Base-by-base conservation (phyloP, 2,888 invertebrate genomes). In the Trisateles emortualis region DNA sequence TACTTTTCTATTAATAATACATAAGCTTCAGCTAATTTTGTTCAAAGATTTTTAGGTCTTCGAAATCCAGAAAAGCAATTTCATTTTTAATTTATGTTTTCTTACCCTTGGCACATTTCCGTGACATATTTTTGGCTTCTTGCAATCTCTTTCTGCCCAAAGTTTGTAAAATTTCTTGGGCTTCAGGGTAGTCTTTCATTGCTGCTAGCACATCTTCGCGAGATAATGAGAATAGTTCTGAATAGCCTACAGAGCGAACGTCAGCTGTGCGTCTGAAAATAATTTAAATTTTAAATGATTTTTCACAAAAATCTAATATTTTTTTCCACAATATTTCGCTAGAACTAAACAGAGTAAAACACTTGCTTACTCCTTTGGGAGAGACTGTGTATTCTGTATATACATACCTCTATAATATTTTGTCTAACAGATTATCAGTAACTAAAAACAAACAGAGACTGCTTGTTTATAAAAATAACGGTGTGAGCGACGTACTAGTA, bases 131-230 rank as follows among this genome's bases (percentile, higher is more conserved):
- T 51, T 95, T 94, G 3, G 97, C 98, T 87, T 98, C 98, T 94
- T 97, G 97, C 45, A 98, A 88, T 10, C 98, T 94, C 76, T 97
- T 98, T 38, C 97, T 93, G 3, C 98, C 98, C 22, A 98, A 93
- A 8, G 96, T 97, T 81, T 98, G 97, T n/a, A 98, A 93, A 64
- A 98, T 98, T 67, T 98, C 97, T 86, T 98, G 98, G 0, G 99
- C 99, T 86, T 99, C 98, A 0, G 99, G 99, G 78, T 99, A 99
- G 84, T 99, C 99, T 83, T 98, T 98, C 96, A 99, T 98, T 0
- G 99, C 99, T 0, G 96, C 96, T 22, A 99, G 88, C 0, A 99
- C 98, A 79, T 99, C 99, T 88, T 99, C 98, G 3, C 98, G 94
- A 0, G 98, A 98, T 16, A 99, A 89, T 22, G 98, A 98, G 84